Evolutionary conservation across 2,113 vertebrate species (phyloP).

Genomic region (Aleadryas rufinucha): DNA sequence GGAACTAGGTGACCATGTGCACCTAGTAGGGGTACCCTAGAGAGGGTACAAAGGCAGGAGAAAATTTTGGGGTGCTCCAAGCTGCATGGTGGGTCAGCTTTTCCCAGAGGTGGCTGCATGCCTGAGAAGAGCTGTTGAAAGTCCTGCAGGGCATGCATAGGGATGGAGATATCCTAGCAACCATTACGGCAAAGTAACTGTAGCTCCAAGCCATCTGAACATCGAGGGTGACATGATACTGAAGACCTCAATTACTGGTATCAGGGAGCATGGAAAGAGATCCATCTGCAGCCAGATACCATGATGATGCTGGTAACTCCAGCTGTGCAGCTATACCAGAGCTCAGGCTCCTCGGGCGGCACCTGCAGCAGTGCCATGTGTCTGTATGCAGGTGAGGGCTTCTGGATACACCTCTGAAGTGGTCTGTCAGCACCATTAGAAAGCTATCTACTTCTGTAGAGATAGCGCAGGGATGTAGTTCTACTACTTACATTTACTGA

Average conservation of each 20-base stretch:
- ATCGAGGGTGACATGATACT: not conserved
- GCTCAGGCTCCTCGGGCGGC: not conserved
- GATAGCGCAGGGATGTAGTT: not conserved
- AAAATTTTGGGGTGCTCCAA: not conserved
- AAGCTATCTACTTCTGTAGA: not conserved
- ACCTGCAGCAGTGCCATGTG: not conserved
- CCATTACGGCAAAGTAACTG: not conserved
- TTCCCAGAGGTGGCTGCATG: not conserved
- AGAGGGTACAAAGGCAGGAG: not conserved
- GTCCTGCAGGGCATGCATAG: not conserved
- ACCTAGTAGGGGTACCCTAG: too few species aligned
- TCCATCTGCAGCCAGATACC: not conserved
- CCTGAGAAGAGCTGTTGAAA: not conserved
- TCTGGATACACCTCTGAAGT: not conserved
- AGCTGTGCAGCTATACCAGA: not conserved
- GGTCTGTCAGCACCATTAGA: not conserved
- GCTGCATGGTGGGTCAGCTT: not conserved
- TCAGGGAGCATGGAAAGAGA: slow-evolving; percentile 13
- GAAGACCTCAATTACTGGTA: not conserved
- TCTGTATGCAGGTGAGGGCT: accelerated
- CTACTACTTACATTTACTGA: slow-evolving; percentile 82
- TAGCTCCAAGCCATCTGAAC: slow-evolving; percentile 2
- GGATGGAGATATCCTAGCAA: not conserved
- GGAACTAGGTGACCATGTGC: not conserved
- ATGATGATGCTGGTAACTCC: not conserved